Evolutionary conservation across 2,113 vertebrate genomes (phyloP).

Genomic region (Macrotus californicus): DNA sequence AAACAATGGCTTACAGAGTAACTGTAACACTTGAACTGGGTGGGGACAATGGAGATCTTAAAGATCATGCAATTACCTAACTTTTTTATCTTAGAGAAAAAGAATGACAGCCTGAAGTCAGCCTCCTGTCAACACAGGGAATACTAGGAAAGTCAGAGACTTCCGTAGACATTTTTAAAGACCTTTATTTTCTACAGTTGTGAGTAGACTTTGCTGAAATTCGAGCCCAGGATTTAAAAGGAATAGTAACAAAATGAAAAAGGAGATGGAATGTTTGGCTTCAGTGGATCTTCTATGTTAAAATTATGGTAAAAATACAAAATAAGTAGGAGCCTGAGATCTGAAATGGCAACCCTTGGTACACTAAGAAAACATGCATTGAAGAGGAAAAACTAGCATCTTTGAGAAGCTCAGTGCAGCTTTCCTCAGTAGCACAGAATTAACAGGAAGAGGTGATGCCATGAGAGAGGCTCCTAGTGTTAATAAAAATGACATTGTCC

Average conservation of each 20-base stretch:
- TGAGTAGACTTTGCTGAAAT: neutral
- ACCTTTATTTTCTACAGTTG: neutral
- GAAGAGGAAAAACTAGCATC: neutral
- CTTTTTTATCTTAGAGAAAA: neutral
- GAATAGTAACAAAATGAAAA: neutral
- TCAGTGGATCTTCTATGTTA: neutral
- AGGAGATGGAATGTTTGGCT: neutral
- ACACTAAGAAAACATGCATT: neutral
- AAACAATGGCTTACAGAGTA: neutral
- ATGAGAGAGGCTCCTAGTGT: neutral
- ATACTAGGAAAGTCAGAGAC: neutral
- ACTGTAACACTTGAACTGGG: neutral
- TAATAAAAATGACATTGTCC: neutral
- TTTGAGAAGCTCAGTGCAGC: neutral
- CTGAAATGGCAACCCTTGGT: neutral
- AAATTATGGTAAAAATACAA: neutral
- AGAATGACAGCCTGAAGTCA: neutral
- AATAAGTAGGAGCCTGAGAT: neutral
- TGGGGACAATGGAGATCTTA: neutral
- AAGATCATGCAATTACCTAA: neutral
- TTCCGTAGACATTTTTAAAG: neutral
- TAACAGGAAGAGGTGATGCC: neutral
- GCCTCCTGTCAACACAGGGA: neutral
- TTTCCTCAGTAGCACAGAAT: neutral
- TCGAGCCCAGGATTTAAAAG: neutral